phyloP scores from a whole-genome alignment of 2,888 invertebrate genomes.

The Sesia apiformis region DNA sequence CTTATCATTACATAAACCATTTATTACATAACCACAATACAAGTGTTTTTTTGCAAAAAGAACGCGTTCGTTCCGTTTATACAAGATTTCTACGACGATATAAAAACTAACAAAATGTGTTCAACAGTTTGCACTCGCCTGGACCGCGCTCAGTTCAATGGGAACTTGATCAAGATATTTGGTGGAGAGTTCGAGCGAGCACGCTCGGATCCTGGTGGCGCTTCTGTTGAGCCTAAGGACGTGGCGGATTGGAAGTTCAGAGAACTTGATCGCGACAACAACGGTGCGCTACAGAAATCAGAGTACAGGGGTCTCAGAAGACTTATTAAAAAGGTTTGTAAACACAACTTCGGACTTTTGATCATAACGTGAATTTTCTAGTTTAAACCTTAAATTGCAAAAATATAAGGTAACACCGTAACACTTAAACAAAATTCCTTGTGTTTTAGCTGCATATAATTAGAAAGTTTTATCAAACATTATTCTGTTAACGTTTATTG shows the following conservation, averaged over 20 bases:
- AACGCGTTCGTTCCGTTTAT: too few relatives aligned
- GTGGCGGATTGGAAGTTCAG: conserved; percentile 94
- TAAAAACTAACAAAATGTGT: neutral
- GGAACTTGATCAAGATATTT: conserved; percentile 89
- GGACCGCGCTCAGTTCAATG: conserved; percentile 87
- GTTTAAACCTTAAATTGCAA: conserved; percentile 2
- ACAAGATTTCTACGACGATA: too few relatives aligned
- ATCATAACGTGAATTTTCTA: too few relatives aligned
- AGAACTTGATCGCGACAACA: conserved; percentile 86
- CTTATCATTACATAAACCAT: neutral
- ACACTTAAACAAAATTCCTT: neutral
- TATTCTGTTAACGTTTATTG: too few relatives aligned
- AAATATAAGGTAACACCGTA: neutral
- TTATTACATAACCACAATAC: neutral
- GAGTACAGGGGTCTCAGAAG: conserved; percentile 89
- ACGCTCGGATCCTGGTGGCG: conserved; percentile 27
- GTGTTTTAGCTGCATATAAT: too few relatives aligned
- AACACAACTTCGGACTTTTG: too few relatives aligned
- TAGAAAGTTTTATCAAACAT: too few relatives aligned
- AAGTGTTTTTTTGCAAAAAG: neutral
- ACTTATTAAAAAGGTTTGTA: conserved; percentile 82
- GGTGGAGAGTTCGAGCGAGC: conserved; percentile 82
- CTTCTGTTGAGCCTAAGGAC: conserved; percentile 51
- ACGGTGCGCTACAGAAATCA: conserved; percentile 83
- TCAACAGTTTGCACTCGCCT: conserved; percentile 78